A percentile compares a stretch with the other conserved stretches of the same genome.
Evolutionary conservation across 2,113 vertebrate species (phyloP).

Genomic region (Hemichromis elongatus): DNA sequence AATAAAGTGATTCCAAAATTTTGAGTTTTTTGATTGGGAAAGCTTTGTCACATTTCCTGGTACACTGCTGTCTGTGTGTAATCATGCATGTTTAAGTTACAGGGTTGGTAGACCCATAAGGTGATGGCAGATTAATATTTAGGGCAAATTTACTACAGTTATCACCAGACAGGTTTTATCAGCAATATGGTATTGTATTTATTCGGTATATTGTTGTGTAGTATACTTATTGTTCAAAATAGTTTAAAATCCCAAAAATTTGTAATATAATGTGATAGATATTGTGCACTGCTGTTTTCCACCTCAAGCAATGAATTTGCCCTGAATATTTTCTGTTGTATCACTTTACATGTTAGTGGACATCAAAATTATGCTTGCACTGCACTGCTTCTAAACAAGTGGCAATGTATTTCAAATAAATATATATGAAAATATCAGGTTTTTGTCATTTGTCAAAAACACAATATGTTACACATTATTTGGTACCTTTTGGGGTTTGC

Average conservation of each 20-base stretch:
- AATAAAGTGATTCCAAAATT: background rate
- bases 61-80: conserved; percentile 3
- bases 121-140: conserved; percentile 6
- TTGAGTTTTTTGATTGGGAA: background rate
- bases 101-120: background rate
- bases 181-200: background rate
- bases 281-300: background rate
- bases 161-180: background rate
- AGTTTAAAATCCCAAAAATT: background rate
- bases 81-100: conserved; percentile 31
- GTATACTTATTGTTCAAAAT: background rate
- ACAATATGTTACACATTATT: background rate
- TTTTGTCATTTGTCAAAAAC: background rate
- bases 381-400: conserved; percentile 24
- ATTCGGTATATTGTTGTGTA: background rate
- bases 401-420: conserved; percentile 60
- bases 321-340: conserved; percentile 24
- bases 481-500: background rate
- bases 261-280: background rate
- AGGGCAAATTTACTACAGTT: conserved; percentile 1
- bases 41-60: background rate
- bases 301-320: conserved; percentile 1
- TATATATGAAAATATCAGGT: background rate
- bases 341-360: conserved; percentile 36
- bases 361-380: conserved; percentile 51